phyloP scores from a whole-genome alignment of 2,888 invertebrate genomes.

The Aporophyla lueneburgensis region DNA sequence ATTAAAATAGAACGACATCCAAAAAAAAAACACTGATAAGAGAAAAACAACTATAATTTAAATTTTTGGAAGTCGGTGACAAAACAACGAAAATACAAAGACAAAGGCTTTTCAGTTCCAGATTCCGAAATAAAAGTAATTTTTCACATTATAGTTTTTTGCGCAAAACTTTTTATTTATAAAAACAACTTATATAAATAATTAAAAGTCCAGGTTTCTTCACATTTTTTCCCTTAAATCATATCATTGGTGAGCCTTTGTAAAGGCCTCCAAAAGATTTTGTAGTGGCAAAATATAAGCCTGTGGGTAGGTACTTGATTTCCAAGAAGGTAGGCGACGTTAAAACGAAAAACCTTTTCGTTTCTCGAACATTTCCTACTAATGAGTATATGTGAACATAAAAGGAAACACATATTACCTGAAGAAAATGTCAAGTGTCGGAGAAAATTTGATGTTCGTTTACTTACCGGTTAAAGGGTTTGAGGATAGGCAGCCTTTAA shows the following conservation, averaged over 20 bases:
- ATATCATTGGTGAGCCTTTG: background rate
- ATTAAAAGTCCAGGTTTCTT: background rate
- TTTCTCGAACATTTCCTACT: conserved; percentile 33
- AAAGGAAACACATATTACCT: conserved; percentile 27
- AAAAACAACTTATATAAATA: too few species aligned
- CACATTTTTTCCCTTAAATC: background rate
- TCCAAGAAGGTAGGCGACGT: conserved; percentile 22
- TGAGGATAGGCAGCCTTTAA: conserved; percentile 2
- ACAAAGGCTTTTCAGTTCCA: too few species aligned
- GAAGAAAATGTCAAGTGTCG: conserved; percentile 52
- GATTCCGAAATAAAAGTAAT: too few species aligned
- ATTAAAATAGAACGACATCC: too few species aligned
- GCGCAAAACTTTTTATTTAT: too few species aligned
- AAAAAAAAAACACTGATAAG: too few species aligned
- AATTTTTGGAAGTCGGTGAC: too few species aligned
- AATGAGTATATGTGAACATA: conserved; percentile 50
- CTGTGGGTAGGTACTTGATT: conserved; percentile 1
- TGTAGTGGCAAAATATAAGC: background rate
- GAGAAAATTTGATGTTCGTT: conserved; percentile 39
- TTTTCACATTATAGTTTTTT: too few species aligned
- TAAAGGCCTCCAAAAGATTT: conserved; percentile 1
- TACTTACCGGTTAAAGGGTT: conserved; percentile 25
- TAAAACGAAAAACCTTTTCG: conserved; percentile 48
- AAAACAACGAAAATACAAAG: too few species aligned
- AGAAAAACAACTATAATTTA: too few species aligned